Evolutionary conservation across 1,140 invertebrate genomes (phyloP).

Genomic region (Tetramorium alpestre): DNA sequence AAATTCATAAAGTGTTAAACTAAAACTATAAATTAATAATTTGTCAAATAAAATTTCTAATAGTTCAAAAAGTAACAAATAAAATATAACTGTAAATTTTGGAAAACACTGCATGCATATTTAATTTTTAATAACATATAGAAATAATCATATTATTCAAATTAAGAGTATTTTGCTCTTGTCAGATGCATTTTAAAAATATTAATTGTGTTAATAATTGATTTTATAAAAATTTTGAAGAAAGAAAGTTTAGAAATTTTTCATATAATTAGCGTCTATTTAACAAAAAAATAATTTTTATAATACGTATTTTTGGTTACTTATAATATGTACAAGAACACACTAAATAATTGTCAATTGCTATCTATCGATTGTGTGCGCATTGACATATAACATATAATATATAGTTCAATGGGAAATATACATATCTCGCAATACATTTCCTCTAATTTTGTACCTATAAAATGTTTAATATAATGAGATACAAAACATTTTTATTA

Average conservation of each 20-base stretch:
- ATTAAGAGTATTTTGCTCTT: neutral
- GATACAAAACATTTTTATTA: neutral
- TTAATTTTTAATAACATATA: constrained; percentile 5
- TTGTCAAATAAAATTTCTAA: neutral
- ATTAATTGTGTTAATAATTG: neutral
- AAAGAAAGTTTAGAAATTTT: neutral
- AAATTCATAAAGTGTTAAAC: neutral
- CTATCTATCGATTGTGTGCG: neutral
- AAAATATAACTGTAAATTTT: too few species aligned
- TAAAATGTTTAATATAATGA: neutral
- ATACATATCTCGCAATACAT: too few species aligned
- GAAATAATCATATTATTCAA: neutral
- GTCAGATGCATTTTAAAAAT: neutral
- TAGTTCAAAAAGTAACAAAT: neutral
- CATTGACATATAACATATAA: neutral
- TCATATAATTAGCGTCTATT: too few species aligned
- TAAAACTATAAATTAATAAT: neutral
- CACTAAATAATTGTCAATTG: neutral
- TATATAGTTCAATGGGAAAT: too few species aligned
- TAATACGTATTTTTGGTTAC: neutral
- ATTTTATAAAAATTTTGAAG: neutral
- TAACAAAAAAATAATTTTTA: neutral
- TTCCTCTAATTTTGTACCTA: neutral
- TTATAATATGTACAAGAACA: neutral
- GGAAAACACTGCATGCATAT: neutral